Evolutionary conservation across 2,888 invertebrate genomes (phyloP).

Genomic region (Aricia artaxerxes): DNA sequence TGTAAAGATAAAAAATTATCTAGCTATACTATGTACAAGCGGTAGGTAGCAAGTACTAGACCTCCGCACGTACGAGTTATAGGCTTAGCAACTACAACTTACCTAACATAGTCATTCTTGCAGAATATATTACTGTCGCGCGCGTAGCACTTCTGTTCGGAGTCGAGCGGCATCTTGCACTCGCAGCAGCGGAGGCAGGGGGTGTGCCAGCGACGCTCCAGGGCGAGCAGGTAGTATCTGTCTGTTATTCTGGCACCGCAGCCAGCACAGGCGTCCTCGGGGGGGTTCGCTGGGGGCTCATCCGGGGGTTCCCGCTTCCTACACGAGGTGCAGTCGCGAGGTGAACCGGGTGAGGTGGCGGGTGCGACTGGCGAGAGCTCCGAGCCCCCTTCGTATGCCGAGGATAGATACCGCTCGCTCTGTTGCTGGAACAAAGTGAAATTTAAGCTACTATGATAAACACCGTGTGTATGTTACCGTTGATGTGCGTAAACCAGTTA

Average conservation of each 20-base stretch:
- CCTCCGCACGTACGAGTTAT: background rate
- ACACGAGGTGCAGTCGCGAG: constrained; percentile 81
- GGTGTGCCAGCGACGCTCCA: constrained; percentile 96
- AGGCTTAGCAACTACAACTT: constrained; percentile 60
- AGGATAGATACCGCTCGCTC: constrained; percentile 84
- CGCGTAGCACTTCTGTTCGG: constrained; percentile 95
- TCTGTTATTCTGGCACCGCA: constrained; percentile 93
- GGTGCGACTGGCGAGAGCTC: constrained; percentile 88
- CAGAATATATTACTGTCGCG: constrained; percentile 96
- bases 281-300: constrained; percentile 66
- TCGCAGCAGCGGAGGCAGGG: constrained; percentile 94
- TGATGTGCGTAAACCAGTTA: no score
- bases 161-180: constrained; percentile 93
- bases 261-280: constrained; percentile 88
- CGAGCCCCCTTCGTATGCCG: constrained; percentile 86
- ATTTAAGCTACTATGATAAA: background rate
- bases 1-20: no score
- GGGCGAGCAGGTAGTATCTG: constrained; percentile 94
- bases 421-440: constrained; percentile 74
- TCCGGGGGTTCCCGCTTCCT: constrained; percentile 80
- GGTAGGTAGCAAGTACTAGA: no score
- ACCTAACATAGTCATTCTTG: constrained; percentile 98
- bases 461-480: no score
- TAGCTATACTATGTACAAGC: no score
- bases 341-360: constrained; percentile 82